These are phyloP conservation scores for Drosophila dives DNA, from an alignment of 2,888 invertebrate genomes.

Conservation along the genomic window DNA sequence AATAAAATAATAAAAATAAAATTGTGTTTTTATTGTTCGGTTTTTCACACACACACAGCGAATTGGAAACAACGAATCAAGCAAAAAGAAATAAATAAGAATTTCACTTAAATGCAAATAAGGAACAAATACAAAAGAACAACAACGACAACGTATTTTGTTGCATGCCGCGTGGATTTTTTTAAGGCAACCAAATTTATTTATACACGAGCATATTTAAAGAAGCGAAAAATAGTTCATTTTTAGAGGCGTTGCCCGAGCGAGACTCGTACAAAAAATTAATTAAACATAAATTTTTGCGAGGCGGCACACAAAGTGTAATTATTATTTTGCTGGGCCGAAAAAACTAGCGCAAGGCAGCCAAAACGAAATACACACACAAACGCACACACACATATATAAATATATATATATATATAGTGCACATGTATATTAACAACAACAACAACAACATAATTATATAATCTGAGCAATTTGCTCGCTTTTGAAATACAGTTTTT, in stretches of 20 bases:
- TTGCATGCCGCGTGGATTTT: conserved; percentile 66
- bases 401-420: neutral
- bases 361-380: conserved; percentile 21
- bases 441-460: conserved; percentile 53
- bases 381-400: conserved; percentile 9
- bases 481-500: conserved; percentile 32
- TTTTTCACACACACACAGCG: conserved; percentile 39
- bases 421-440: conserved; percentile 7
- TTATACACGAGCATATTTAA: conserved; percentile 28
- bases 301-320: conserved; percentile 36
- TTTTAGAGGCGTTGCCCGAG: conserved; percentile 65
- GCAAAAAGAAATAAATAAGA: conserved; percentile 28
- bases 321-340: conserved; percentile 53
- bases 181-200: conserved; percentile 32
- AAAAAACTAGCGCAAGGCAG: conserved; percentile 67
- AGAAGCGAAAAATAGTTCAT: conserved; percentile 13
- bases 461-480: conserved; percentile 52
- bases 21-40: conserved; percentile 34
- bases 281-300: conserved; percentile 55
- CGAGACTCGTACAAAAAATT: conserved; percentile 33
- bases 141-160: conserved; percentile 47
- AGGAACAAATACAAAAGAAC: conserved; percentile 12
- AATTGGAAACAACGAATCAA: conserved; percentile 62
- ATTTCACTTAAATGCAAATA: conserved; percentile 13
- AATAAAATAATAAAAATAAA: conserved; percentile 34